Evolutionary conservation across 1,140 invertebrate species (phyloP), one percentile per base, ranked within the genome.

Genomic region (Laupala kohalensis): DNA sequence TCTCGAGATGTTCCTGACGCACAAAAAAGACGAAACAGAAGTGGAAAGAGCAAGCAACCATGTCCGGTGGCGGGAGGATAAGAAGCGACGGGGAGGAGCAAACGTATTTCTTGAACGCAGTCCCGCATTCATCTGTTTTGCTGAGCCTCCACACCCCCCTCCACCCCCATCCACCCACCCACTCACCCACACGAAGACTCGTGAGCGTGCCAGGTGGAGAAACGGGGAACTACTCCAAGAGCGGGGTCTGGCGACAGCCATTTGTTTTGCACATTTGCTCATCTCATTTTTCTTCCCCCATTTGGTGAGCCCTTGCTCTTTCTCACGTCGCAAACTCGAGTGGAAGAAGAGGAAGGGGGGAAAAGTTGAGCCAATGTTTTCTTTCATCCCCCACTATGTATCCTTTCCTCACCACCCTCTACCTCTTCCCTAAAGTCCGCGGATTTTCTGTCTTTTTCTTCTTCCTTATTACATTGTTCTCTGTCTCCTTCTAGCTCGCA

Each of bases 291-390:
- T 70, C 69, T 70, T 70, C 25, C 30, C 69, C 37, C 63, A 70
- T 70, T 70, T 64, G 69, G 69, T 24, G 69, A 62, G 27, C 37
- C 63, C n/a, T 64, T 27, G 26, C 69, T 70, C 69, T 64, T 70
- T 70, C 69, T 70, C 69, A 70, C 69, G 63, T 64, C 69, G 69
- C 30, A 70, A 70, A 70, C 69, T 64, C 69, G 37, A 70, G 69
- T 64, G 69, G 53, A 70, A 70, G 37, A 37, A 70, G 30, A 69
- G n/a, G n/a, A n/a, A n/a, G n/a, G n/a, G n/a, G n/a, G n/a, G n/a
- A n/a, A n/a, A 70, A 64, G 37, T 70, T 70, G 69, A 70, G 30
- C 37, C 69, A 64, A 69, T 69, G 69, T 67, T 67, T 67, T 28
- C 26, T 67, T 15, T 28, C n/a, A 19, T 29, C 67, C 29, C 67